Percentiles rank a stretch among this genome's conserved stretches.
These are phyloP conservation scores for Hippolais icterina DNA, from an alignment of 2,113 vertebrate species.

Conservation along the genomic window DNA sequence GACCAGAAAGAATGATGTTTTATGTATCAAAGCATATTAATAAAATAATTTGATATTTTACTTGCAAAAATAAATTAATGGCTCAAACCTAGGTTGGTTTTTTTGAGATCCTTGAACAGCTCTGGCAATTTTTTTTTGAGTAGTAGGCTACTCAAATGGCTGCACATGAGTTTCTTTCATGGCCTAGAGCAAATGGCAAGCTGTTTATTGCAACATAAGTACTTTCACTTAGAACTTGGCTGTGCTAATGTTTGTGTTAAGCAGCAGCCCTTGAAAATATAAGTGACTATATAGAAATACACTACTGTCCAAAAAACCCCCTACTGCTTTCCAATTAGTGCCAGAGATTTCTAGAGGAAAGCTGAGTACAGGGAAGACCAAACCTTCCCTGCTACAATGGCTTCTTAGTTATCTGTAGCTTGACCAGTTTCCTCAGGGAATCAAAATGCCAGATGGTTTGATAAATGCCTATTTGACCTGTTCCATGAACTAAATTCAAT, in stretches of 20 bases:
- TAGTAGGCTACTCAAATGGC: not conserved
- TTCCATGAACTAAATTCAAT: conserved; percentile 60
- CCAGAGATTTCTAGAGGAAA: not conserved
- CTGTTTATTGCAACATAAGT: not conserved
- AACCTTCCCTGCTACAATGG: not conserved
- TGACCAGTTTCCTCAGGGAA: not conserved
- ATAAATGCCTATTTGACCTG: conserved; percentile 60
- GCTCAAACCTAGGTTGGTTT: not conserved
- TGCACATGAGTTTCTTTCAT: not conserved
- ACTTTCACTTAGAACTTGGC: not conserved
- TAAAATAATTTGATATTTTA: not conserved
- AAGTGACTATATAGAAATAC: not conserved
- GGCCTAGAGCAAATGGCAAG: not conserved
- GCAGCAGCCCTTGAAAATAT: not conserved
- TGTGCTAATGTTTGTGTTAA: not conserved
- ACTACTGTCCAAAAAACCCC: not conserved
- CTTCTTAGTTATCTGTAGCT: not conserved
- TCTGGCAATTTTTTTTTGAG: not conserved
- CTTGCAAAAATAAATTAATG: not conserved
- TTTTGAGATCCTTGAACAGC: not conserved
- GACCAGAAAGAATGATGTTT: not conserved
- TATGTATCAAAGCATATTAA: not conserved
- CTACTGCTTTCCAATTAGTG: not conserved
- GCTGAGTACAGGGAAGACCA: not conserved
- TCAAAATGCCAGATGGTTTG: conserved; percentile 47